Evolutionary conservation across 2,113 vertebrate species (phyloP), one percentile per base, ranked within the genome.

Genomic region (Corydoras maculifer): DNA sequence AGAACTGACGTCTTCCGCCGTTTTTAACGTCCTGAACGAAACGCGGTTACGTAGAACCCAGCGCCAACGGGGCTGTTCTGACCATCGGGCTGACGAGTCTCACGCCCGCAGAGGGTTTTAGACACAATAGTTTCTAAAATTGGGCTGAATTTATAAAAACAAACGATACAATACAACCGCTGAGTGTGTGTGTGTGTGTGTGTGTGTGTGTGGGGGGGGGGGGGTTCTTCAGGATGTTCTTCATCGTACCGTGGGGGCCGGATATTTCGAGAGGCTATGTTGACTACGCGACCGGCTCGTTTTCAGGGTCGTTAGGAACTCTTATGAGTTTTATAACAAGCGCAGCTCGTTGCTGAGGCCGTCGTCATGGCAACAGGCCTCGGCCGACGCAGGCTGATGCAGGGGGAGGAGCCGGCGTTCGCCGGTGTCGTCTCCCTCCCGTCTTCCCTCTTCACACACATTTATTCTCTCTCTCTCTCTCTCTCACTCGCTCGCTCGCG

Each of bases 281-380:
- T 73, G 77, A 73, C 73, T 73, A 76, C 29, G 65, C 55, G 58
- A 69, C 65, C 64, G 8, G 58, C 65, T 72, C 68, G 54, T 75
- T 75, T 73, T 70, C 72, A 75, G 78, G 75, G 78, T 80, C 75
- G 67, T 75, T 69, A 62, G 65, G 67, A 69, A 75, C 75, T 77
- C 72, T 77, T 74, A 77, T 54, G 75, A 77, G 73, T 80, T 77
- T 79, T 70, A 69, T 75, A 80, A 80, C 75, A 77, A 80, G 73
- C 76, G 32, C 69, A 54, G 75, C 73, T 77, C 59, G 35, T 66
- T 75, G 70, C 78, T 53, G 57, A 74, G 62, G 62, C 60, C 4
- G 57, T 80, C 49, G 5, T 62, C 75, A 78, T 72, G 59, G 78
- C 75, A 69, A 76, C 77, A 74, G 50, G 68, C 65, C 55, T 58